These are phyloP conservation scores for Delphinus delphis DNA, from an alignment of 2,113 vertebrate genomes.

Conservation along the genomic window DNA sequence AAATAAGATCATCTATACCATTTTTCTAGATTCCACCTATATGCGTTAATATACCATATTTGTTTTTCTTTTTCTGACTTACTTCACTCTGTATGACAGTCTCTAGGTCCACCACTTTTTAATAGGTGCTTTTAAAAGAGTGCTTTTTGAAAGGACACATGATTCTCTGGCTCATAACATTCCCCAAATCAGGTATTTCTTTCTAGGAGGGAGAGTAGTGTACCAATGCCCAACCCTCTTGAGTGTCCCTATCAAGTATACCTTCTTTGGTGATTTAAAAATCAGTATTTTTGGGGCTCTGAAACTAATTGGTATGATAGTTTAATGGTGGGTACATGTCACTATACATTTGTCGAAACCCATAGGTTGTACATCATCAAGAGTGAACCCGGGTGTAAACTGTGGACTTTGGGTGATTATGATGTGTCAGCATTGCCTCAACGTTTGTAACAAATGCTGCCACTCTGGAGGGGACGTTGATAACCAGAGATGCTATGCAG, in stretches of 20 bases:
- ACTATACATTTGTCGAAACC: not conserved
- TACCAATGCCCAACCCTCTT: not conserved
- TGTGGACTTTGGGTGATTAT: not conserved
- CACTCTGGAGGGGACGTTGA: not conserved
- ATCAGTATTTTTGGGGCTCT: not conserved
- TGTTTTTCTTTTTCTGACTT: too few species aligned
- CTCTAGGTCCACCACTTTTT: not conserved
- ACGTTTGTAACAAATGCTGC: not conserved
- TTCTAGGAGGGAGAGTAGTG: not conserved
- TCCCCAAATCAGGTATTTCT: not conserved
- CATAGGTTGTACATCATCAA: not conserved
- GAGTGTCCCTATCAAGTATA: not conserved
- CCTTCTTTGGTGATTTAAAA: not conserved
- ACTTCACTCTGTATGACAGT: too few species aligned
- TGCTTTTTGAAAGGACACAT: not conserved
- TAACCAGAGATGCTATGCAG: not conserved
- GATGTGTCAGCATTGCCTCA: rapidly evolving
- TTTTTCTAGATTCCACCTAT: too few species aligned
- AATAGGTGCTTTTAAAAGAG: not conserved
- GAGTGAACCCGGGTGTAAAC: not conserved
- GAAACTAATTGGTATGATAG: not conserved
- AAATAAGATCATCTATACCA: too few species aligned
- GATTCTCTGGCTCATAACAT: not conserved
- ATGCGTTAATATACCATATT: too few species aligned
- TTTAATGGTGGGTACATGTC: not conserved